These are phyloP conservation scores for Tenodera sinensis DNA, from an alignment of 2,888 invertebrate genomes.

Conservation along the genomic window DNA sequence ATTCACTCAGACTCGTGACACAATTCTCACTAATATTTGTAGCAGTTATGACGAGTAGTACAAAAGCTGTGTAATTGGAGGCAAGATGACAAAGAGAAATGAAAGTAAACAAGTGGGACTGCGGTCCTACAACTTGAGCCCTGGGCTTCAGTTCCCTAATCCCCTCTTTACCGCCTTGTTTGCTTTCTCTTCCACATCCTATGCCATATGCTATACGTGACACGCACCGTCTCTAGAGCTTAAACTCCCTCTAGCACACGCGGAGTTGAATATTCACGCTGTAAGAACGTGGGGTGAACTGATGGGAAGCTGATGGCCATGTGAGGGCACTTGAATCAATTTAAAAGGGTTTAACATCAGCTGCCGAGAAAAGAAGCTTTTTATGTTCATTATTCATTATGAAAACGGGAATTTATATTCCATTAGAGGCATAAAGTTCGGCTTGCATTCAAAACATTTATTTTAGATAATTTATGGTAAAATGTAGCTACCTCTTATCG, in stretches of 20 bases:
- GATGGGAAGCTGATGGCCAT: background rate
- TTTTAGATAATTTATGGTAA: too few species aligned
- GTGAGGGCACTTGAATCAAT: too few species aligned
- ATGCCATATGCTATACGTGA: background rate
- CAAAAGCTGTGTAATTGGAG: background rate
- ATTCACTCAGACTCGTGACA: background rate
- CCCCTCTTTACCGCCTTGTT: background rate
- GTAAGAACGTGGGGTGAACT: background rate
- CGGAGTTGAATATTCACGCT: background rate
- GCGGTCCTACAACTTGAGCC: background rate
- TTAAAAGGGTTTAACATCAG: too few species aligned
- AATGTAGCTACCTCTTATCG: too few species aligned
- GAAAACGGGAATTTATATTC: too few species aligned
- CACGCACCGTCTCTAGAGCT: background rate
- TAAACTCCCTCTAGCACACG: background rate
- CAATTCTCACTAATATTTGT: background rate
- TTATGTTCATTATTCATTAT: too few species aligned
- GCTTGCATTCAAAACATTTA: too few species aligned
- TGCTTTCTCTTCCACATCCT: background rate
- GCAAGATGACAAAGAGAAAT: background rate
- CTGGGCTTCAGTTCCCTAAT: background rate
- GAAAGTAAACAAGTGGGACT: background rate
- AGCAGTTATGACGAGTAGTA: background rate
- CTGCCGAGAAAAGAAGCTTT: too few species aligned
- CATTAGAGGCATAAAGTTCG: too few species aligned